Percentiles rank a stretch among this genome's conserved stretches.
phyloP scores from a whole-genome alignment of 2,113 vertebrate genomes.

The Alligator sinensis region DNA sequence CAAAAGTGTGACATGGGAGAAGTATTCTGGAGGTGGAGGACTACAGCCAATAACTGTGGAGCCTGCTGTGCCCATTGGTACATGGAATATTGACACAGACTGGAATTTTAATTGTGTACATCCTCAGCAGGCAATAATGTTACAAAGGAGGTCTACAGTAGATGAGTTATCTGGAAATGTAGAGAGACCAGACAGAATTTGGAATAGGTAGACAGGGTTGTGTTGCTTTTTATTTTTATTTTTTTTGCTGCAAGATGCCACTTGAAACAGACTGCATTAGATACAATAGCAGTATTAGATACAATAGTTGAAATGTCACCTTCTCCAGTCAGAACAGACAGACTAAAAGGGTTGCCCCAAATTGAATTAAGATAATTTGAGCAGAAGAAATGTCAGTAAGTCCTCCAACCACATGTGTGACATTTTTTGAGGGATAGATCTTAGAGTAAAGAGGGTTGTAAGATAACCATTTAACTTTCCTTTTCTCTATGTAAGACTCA shows the following conservation, averaged over 20 bases:
- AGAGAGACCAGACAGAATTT: background rate
- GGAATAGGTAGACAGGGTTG: background rate
- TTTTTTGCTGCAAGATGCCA: background rate
- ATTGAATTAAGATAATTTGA: background rate
- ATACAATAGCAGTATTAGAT: no score
- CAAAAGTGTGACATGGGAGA: background rate
- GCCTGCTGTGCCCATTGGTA: background rate
- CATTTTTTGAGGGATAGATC: background rate
- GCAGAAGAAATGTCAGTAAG: accelerated
- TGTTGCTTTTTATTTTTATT: background rate
- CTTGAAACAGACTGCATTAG: background rate
- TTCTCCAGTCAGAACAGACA: no score
- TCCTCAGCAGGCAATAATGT: background rate
- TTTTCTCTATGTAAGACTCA: background rate
- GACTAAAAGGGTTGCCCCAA: background rate
- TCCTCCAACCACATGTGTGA: background rate
- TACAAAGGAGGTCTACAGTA: background rate
- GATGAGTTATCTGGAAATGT: background rate
- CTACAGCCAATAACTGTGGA: background rate
- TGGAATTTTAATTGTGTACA: background rate
- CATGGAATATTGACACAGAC: background rate
- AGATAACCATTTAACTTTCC: no score
- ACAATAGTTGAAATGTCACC: no score
- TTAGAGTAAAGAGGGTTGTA: background rate
- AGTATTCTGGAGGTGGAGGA: background rate